phyloP scores from a whole-genome alignment of 2,797 vertebrate species.

The Limosa lapponica region DNA sequence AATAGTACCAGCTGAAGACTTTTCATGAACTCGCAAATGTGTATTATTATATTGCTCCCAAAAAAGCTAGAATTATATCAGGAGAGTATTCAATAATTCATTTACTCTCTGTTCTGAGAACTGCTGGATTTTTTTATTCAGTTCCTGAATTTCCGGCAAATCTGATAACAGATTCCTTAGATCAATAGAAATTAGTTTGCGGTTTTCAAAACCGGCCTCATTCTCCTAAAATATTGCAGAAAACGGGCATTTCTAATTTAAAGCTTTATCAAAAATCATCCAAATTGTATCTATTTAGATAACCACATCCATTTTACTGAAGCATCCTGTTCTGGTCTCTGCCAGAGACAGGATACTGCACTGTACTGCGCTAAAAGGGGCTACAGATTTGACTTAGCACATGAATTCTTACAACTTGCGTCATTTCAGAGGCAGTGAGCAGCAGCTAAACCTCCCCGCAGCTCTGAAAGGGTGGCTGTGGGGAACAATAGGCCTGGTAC shows the following conservation, averaged over 20 bases:
- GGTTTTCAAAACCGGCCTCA: background rate
- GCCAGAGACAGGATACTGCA: background rate
- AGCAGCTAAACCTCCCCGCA: background rate
- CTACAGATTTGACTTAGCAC: background rate
- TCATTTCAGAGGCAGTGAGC: background rate
- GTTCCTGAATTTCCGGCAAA: background rate
- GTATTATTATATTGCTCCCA: background rate
- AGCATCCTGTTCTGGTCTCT: slow-evolving; percentile 13
- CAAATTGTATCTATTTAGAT: background rate
- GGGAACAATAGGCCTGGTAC: background rate
- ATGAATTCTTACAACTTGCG: background rate
- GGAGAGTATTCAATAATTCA: background rate
- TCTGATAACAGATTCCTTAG: background rate
- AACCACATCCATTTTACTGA: background rate
- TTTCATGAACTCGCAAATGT: background rate
- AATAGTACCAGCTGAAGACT: background rate
- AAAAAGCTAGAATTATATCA: background rate
- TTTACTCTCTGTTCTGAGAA: background rate
- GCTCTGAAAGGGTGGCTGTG: background rate
- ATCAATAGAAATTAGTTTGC: background rate
- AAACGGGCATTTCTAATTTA: background rate
- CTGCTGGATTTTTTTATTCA: background rate
- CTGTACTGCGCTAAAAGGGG: background rate
- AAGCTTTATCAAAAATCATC: background rate
- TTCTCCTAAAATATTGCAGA: background rate